Evolutionary conservation across 1,140 invertebrate species (phyloP).

Genomic region (Zaprionus africanus): DNA sequence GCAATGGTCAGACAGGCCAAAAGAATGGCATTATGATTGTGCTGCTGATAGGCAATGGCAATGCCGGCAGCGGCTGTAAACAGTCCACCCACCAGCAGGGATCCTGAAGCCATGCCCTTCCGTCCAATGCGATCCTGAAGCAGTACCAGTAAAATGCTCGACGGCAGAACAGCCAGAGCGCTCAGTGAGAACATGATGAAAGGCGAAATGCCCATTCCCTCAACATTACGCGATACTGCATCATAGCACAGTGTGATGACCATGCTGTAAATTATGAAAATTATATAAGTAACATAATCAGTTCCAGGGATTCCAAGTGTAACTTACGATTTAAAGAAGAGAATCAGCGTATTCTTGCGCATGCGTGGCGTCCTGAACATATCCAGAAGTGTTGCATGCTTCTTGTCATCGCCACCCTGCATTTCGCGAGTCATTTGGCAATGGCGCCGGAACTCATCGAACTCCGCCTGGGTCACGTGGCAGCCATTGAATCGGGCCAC

Average conservation of each 20-base stretch:
- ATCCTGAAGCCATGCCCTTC: conserved; percentile 86
- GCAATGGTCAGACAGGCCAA: conserved; percentile 86
- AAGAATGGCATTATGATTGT: conserved; percentile 82
- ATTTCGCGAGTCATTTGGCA: conserved; percentile 82
- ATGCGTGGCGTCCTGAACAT: conserved; percentile 86
- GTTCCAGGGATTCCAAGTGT: not conserved
- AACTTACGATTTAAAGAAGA: conserved; percentile 87
- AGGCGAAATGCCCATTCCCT: conserved; percentile 86
- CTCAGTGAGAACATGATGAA: conserved; percentile 87
- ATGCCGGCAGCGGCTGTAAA: conserved; percentile 85
- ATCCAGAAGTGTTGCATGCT: conserved; percentile 84
- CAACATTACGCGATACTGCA: conserved; percentile 87
- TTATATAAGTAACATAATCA: not conserved
- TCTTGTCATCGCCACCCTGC: conserved; percentile 68
- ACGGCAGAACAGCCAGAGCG: conserved; percentile 86
- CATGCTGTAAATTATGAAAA: conserved; percentile 85
- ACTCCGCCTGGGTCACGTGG: conserved; percentile 83
- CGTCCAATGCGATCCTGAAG: conserved; percentile 87
- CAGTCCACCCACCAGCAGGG: conserved; percentile 85
- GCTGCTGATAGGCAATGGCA: conserved; percentile 78
- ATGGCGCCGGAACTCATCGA: conserved; percentile 85
- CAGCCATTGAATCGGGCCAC: conserved; percentile 87
- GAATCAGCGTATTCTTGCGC: conserved; percentile 85
- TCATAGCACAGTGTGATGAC: conserved; percentile 88
- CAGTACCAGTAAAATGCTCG: conserved; percentile 86